Evolutionary conservation across 2,797 vertebrate genomes (phyloP), one percentile per base, ranked within the genome.

Genomic region (Bradypodion pumilum): DNA sequence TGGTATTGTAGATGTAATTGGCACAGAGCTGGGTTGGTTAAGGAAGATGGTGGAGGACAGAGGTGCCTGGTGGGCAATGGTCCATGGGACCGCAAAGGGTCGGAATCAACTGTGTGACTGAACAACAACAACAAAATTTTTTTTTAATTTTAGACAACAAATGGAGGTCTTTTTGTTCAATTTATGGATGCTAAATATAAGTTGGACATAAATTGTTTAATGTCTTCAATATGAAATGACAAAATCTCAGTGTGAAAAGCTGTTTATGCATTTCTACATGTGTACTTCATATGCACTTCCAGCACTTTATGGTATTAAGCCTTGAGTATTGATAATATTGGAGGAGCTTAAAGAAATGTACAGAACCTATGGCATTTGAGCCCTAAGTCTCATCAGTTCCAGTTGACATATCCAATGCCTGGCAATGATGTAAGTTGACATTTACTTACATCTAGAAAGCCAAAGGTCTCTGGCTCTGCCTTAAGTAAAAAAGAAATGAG

Each of bases 151-250:
- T n/a, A 7, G 10, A 78, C 6, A 78, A 62, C 19, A 46, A 46
- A n/a, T 35, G 23, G 42, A 32, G 46, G 8, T 12, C 13, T 49
- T 78, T 79, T 66, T n/a, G 77, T 62, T 77, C 56, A 42, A 62
- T n/a, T 66, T 6, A 68, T 68, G 32, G 44, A 29, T 73, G 70
- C 70, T 73, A 73, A 73, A 73, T 73, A 35, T 49, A 66, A 66
- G 21, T 27, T 78, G 29, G 44, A 65, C 37, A 79, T 59, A 59
- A 75, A 75, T 68, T 66, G 23, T 79, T 79, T n/a, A 68, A 68
- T 49, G n/a, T 13, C 32, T 52, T 35, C n/a, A 66, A 29, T 37
- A 37, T 27, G 46, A 74, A n/a, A 49, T 44, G 27, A 29, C 72
- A 52, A 52, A n/a, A n/a, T 12, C 23, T 35, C n/a, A n/a, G 21